Base-by-base conservation (phyloP, 2,113 vertebrate species). In the Equus przewalskii region DNA sequence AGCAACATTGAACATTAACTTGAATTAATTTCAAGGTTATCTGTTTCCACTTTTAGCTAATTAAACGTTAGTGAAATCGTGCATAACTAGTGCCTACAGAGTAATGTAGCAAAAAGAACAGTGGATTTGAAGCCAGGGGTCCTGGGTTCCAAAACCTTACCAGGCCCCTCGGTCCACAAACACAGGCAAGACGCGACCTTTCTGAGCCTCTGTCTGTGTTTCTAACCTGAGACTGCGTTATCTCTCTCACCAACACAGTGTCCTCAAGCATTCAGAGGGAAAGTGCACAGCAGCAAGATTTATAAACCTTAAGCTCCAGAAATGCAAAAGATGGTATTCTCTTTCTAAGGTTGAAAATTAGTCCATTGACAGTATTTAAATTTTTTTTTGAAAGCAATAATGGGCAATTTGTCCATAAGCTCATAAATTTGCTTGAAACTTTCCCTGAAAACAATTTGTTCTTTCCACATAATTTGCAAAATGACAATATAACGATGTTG, bases 11-110 rank as follows among this genome's bases (percentile, higher is more conserved):
- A 97, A 96, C 97, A 96, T 95, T 96, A 97, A 97, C 96, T 97
- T 80, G 94, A 97, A 96, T 98, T 90, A 92, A 96, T 96, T 97
- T 98, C 98, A 98, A 97, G 97, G 97, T 96, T 98, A 98, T 97
- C 97, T 90, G 75, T 96, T 98, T 96, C 96, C 67, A 96, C 97
- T 96, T 97, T 95, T 54, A 90, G 96, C 94, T 97, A 98, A 98
- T 97, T 97, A 97, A 98, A 98, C 8, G 70, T 87, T 97, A 90
- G 96, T 80, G 97, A 97, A 98, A 98, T 97, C 95, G 97, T 88
- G 97, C 97, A 88, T 96, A 96, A 95, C 95, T 88, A 92, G 92
- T 96, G 92, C 96, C 75, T 92, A 84, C 67, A 94, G 94, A 94
- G 84, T 86, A 95, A 96, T 33, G 65, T 14, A 95, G 93, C 79